These are phyloP conservation scores for Pseudopodoces humilis DNA, from an alignment of 2,113 vertebrate genomes.

Conservation along the genomic window DNA sequence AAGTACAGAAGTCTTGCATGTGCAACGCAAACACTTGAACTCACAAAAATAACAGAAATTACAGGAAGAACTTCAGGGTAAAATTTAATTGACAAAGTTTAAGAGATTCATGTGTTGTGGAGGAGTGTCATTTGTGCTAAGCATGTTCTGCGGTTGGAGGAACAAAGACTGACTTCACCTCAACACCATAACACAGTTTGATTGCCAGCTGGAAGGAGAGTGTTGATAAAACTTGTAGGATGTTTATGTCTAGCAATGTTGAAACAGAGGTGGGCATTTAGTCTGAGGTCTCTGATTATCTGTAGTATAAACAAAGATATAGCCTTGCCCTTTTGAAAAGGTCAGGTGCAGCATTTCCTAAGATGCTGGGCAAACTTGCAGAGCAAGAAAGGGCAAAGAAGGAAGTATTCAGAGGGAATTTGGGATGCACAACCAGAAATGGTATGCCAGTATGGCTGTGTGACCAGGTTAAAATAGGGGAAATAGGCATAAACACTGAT, in stretches of 20 bases:
- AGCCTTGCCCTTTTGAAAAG: slow-evolving; percentile 14
- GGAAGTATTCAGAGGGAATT: not conserved
- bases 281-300: not conserved
- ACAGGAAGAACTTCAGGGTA: not conserved
- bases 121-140: not conserved
- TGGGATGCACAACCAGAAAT: not conserved
- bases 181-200: not conserved
- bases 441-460: not conserved
- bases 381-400: not conserved
- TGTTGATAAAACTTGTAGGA: not conserved
- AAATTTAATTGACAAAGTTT: not conserved
- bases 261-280: not conserved
- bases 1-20: not conserved
- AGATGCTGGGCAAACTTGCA: not conserved
- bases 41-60: not conserved
- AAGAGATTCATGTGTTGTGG: not conserved
- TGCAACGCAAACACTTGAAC: not conserved
- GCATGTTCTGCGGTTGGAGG: not conserved
- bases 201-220: not conserved
- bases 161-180: not conserved
- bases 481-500: not conserved
- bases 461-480: not conserved
- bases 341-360: not conserved
- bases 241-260: not conserved
- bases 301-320: not conserved